phyloP scores from a whole-genome alignment of 1,140 invertebrate genomes.

The Bombus soroeensis region DNA sequence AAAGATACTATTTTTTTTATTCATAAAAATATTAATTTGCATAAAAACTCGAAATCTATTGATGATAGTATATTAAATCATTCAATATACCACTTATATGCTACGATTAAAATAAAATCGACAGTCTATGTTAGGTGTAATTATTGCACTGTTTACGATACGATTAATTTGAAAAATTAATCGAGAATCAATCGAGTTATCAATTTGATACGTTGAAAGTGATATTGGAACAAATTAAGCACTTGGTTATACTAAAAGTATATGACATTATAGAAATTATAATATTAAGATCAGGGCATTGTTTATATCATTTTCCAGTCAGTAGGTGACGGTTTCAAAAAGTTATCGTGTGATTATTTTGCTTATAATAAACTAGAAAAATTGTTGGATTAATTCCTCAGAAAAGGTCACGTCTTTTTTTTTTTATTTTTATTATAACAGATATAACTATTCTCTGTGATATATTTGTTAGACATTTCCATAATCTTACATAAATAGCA shows the following conservation, averaged over 20 bases:
- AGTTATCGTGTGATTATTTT: too few species aligned
- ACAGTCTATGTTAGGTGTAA: background rate
- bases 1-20: background rate
- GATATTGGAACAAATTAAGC: background rate
- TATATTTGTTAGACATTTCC: constrained; percentile 31
- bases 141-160: background rate
- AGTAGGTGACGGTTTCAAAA: background rate
- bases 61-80: too few species aligned
- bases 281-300: constrained; percentile 23
- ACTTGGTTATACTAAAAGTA: background rate
- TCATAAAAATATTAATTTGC: background rate
- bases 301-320: background rate
- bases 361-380: background rate
- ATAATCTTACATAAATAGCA: constrained; percentile 8
- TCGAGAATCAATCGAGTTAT: background rate
- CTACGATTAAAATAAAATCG: background rate
- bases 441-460: constrained; percentile 13
- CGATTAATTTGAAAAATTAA: background rate
- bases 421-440: constrained; percentile 1
- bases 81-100: too few species aligned
- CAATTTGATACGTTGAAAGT: background rate
- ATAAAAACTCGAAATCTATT: background rate
- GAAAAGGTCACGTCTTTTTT: background rate
- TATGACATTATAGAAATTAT: constrained; percentile 1
- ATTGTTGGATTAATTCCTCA: background rate